Evolutionary conservation across 1,140 invertebrate genomes (phyloP), one percentile per base, ranked within the genome.

Genomic region (Reticulitermes speratus): DNA sequence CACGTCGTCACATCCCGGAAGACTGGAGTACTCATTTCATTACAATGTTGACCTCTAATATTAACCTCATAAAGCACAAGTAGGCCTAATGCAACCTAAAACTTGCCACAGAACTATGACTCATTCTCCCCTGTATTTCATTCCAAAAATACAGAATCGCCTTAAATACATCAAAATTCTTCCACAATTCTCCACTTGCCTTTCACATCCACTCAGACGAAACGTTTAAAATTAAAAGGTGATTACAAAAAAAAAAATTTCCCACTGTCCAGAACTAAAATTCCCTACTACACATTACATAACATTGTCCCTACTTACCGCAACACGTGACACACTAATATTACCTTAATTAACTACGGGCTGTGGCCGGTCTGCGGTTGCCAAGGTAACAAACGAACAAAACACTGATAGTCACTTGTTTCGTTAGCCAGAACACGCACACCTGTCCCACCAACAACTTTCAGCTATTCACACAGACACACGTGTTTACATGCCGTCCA

Each of bases 381-480:
- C 65, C n/a, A 75, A 75, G 65, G 65, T 5, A 75, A 75, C 65
- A 75, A 75, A 75, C 16, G 25, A 75, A 75, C n/a, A 75, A n/a
- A 25, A 65, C 59, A 75, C 65, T 75, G 65, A 75, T 75, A 16
- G 65, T 75, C 65, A 75, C 65, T 75, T 75, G 65, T 75, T 75
- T 30, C n/a, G n/a, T 30, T 75, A 30, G 7, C 7, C 65, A 75
- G 25, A 5, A 75, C 65, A 30, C 65, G 1, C 25, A 75, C 65
- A 75, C 65, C n/a, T n/a, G n/a, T 75, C 14, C 16, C 7, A 75
- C n/a, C 16, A 75, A 75, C n/a, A 75, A 75, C n/a, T 30, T 75
- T 30, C 25, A 75, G 0, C 6, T 75, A 75, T 75, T 11, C 65
- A 75, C 25, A 65, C n/a, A 75, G n/a, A 30, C 25, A 30, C 65